Evolutionary conservation across 53 echinoderm and acorn worm genomes (phyloP), one percentile per base, ranked within the genome.

Genomic region (Pentamera pediparva): DNA sequence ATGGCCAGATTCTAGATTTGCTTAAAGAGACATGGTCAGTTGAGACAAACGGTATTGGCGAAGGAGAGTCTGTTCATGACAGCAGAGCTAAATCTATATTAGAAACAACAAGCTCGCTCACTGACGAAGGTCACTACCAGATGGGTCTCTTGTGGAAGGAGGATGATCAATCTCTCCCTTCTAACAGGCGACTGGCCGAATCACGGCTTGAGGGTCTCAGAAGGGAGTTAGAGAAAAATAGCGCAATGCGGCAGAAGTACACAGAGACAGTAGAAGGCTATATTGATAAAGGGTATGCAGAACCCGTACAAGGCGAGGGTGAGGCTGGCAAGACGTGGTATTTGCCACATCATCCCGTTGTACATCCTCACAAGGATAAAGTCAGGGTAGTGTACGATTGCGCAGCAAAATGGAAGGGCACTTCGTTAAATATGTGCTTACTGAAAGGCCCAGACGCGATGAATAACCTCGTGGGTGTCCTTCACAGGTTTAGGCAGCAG

Each of bases 211-310:
- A 47, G 26, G 55, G 22, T 24, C 31, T 80, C 6, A 84, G 79
- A 51, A 56, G 70, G 38, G 75, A 69, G 6, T 60, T 79, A 9
- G 52, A 41, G 75, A 88, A 35, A 45, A 80, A 88, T 60, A 35
- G 43, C 9, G 19, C 32, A 18, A 53, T 79, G 25, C 69, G 75
- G 32, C 43, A 55, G 37, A 80, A 71, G 37, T 84, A 88, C 37
- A 61, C 52, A 11, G 70, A 61, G 20, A 75, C 75, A 39, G 65
- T 84, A 40, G 61, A 61, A 37, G 76, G 71, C 4, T 74, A 83
- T 18, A 65, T 87, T 12, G 83, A 63, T 52, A 80, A 81, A 35
- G 83, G 83, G 4, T 69, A 83, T 69, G 83, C 87, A 9, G 36
- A 75, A 64, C 24, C 15, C 3, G 57, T 72, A 0, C 48, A 48